Evolutionary conservation across 1,140 invertebrate genomes (phyloP).

Genomic region (Ectropis grisescens): DNA sequence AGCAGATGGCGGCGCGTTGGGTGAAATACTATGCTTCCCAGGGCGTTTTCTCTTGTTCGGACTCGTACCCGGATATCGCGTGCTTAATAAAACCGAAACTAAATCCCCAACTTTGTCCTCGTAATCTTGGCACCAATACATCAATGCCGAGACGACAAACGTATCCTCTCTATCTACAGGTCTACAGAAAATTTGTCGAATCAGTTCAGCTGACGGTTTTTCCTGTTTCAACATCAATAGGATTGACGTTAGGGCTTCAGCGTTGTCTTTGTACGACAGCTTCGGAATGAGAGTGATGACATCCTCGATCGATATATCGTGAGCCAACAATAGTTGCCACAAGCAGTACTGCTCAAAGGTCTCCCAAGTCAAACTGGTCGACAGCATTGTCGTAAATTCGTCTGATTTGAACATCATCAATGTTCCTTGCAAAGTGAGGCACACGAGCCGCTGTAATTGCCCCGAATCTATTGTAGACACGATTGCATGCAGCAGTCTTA

Average conservation of each 20-base stretch:
- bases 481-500: constrained; percentile 87
- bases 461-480: constrained; percentile 89
- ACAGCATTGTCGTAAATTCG: constrained; percentile 78
- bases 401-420: constrained; percentile 85
- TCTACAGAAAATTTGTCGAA: constrained; percentile 86
- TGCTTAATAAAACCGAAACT: constrained; percentile 81
- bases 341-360: constrained; percentile 97
- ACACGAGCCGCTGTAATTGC: constrained; percentile 91
- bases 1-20: constrained; percentile 70
- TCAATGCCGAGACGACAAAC: constrained; percentile 90
- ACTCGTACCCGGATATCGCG: constrained; percentile 85
- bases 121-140: constrained; percentile 93
- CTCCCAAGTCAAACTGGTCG: constrained; percentile 93
- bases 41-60: constrained; percentile 92
- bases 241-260: constrained; percentile 93
- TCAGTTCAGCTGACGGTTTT: constrained; percentile 87
- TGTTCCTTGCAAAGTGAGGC: constrained; percentile 91
- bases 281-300: constrained; percentile 91
- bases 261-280: constrained; percentile 88
- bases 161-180: constrained; percentile 82
- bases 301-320: constrained; percentile 91
- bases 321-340: constrained; percentile 94
- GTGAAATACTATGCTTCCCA: constrained; percentile 74
- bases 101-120: constrained; percentile 91
- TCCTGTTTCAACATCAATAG: constrained; percentile 93